These are phyloP conservation scores for Zaprionus kolodkinae DNA, from an alignment of 1,140 invertebrate species.

Conservation along the genomic window DNA sequence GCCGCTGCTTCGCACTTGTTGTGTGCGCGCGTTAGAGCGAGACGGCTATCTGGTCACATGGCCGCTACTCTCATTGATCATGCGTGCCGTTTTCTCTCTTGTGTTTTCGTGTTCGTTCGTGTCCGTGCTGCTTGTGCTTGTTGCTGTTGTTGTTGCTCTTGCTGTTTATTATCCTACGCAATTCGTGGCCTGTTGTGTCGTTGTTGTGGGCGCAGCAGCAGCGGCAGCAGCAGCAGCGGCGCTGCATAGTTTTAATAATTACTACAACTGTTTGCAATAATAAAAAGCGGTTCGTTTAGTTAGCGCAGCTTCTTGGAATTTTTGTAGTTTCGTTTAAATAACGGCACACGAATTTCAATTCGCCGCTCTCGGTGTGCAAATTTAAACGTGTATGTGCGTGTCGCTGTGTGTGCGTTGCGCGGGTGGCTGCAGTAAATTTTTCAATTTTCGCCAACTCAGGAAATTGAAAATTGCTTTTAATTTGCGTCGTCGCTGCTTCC, in stretches of 20 bases:
- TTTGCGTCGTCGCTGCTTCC: conserved; percentile 71
- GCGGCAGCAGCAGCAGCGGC: conserved; percentile 7
- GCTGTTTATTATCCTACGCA: conserved; percentile 60
- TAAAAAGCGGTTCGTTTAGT: conserved; percentile 43
- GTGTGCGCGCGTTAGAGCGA: conserved; percentile 59
- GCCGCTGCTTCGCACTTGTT: conserved; percentile 67
- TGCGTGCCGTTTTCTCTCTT: conserved; percentile 73
- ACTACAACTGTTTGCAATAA: conserved; percentile 34
- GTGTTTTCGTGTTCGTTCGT: conserved; percentile 49
- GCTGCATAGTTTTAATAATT: conserved; percentile 44
- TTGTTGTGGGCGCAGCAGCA: conserved; percentile 13
- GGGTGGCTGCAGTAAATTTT: conserved; percentile 46
- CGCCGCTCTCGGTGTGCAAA: background rate
- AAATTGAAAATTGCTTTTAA: conserved; percentile 80
- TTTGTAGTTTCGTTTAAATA: conserved; percentile 50
- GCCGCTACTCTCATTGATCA: conserved; percentile 66
- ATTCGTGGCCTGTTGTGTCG: conserved; percentile 34
- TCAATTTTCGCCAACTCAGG: conserved; percentile 78
- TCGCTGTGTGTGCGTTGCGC: conserved; percentile 5
- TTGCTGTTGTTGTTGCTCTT: conserved; percentile 27
- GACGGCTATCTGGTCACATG: conserved; percentile 65
- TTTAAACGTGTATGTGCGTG: conserved; percentile 7
- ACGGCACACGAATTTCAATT: conserved; percentile 48
- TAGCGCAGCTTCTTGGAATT: conserved; percentile 44
- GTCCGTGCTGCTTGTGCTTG: conserved; percentile 39